Evolutionary conservation across 1,140 invertebrate species (phyloP).

Genomic region (Globodera ellingtonae): DNA sequence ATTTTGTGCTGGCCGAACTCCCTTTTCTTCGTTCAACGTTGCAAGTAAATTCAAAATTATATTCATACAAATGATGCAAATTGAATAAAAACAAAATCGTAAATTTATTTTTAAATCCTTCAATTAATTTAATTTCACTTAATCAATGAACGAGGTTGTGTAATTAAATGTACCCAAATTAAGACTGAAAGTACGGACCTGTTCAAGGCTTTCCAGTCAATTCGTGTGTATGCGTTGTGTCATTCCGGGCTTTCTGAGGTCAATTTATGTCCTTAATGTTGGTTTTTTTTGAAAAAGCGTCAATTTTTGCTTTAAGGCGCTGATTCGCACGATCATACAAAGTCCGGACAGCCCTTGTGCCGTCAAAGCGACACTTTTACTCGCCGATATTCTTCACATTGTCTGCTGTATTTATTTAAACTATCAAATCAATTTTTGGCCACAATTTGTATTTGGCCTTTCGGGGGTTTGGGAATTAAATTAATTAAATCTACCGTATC

Average conservation of each 20-base stretch:
- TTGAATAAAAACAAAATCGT: no score
- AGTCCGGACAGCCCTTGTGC: neutral
- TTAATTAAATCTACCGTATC: neutral
- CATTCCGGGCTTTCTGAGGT: neutral
- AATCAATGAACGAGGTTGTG: no score
- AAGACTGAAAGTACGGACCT: neutral
- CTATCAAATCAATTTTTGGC: no score
- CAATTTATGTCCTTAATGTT: neutral
- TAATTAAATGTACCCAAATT: neutral
- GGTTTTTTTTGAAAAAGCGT: no score
- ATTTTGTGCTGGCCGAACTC: slow-evolving; percentile 13
- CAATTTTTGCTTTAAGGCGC: neutral
- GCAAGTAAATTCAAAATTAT: neutral
- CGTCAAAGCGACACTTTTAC: neutral
- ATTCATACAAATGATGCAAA: no score
- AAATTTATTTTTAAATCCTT: no score
- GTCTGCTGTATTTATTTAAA: neutral
- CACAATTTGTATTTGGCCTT: no score
- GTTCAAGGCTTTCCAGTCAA: neutral
- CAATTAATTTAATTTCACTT: no score
- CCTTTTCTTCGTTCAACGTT: neutral
- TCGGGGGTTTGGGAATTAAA: no score
- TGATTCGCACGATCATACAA: neutral
- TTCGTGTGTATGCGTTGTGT: neutral
- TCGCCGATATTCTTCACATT: neutral